phyloP scores from a whole-genome alignment of 2,113 vertebrate species.

The Nasalis larvatus region DNA sequence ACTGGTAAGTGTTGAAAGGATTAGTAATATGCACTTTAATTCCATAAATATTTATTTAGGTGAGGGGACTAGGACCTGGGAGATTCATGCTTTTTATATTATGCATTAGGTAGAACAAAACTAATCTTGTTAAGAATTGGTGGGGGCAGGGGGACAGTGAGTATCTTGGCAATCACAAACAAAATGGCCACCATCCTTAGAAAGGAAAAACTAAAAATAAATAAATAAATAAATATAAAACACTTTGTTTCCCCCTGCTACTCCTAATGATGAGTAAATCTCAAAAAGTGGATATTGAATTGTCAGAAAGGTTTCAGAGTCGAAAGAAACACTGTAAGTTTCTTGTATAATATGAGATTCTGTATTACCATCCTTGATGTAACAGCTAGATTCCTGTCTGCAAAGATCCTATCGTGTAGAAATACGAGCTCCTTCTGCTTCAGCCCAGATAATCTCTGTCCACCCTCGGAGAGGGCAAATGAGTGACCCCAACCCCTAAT shows the following conservation, averaged over 20 bases:
- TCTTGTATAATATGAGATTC: not conserved
- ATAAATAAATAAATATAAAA: not conserved
- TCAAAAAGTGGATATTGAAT: not conserved
- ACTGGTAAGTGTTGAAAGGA: not conserved
- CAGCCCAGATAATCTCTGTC: not conserved
- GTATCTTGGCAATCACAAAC: not conserved
- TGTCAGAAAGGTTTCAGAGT: not conserved
- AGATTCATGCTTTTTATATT: not conserved
- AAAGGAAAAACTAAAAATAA: not conserved
- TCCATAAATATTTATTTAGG: not conserved
- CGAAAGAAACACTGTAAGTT: not conserved
- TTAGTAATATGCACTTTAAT: not conserved
- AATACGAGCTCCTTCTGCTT: not conserved
- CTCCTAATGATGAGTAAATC: not conserved
- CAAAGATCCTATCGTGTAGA: not conserved
- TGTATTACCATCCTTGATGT: not conserved
- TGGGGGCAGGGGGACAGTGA: fast-evolving
- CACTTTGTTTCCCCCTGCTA: not conserved
- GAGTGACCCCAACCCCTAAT: constrained; percentile 32
- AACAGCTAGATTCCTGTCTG: not conserved
- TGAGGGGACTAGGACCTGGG: not conserved
- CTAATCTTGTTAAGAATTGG: not conserved
- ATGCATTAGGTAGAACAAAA: not conserved
- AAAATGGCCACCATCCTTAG: not conserved
- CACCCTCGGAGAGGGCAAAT: constrained; percentile 3